phyloP scores from a whole-genome alignment of 2,113 vertebrate species.

The Xyliphius kryptos region DNA sequence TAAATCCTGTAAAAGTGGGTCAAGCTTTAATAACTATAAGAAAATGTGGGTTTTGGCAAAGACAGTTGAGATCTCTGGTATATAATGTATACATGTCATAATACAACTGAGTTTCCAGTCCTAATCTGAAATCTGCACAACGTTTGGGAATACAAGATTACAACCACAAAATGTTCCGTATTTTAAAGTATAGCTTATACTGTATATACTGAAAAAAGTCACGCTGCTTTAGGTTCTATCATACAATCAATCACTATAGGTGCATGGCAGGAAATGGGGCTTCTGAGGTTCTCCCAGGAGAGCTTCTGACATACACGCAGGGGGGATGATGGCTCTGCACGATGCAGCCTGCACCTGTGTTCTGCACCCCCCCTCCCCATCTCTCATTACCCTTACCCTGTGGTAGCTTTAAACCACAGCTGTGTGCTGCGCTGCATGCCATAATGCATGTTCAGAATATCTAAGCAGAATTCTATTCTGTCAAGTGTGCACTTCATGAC shows the following conservation, averaged over 20 bases:
- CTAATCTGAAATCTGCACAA: not conserved
- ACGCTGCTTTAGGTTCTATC: slow-evolving; percentile 7
- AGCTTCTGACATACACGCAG: slow-evolving; percentile 41
- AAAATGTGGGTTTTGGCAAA: too few species aligned
- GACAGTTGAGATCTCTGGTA: too few species aligned
- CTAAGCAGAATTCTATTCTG: slow-evolving; percentile 11
- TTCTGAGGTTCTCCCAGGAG: slow-evolving; percentile 42
- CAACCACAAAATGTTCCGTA: too few species aligned
- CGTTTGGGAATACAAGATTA: too few species aligned
- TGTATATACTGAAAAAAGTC: not conserved
- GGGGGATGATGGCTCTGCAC: slow-evolving; percentile 49
- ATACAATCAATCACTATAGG: slow-evolving; percentile 25
- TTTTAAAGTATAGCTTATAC: too few species aligned
- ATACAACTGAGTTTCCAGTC: too few species aligned
- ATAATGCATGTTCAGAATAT: slow-evolving; percentile 30
- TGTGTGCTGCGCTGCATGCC: slow-evolving; percentile 15
- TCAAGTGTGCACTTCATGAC: slow-evolving; percentile 14
- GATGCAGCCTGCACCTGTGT: slow-evolving; percentile 51
- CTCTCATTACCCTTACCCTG: slow-evolving; percentile 43
- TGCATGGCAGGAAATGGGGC: slow-evolving; percentile 40
- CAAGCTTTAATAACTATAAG: too few species aligned
- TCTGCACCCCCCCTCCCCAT: slow-evolving; percentile 23
- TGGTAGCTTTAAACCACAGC: slow-evolving; percentile 35
- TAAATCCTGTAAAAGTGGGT: too few species aligned
- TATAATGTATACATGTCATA: too few species aligned